These are phyloP conservation scores for Griposia aprilina DNA, from an alignment of 2,888 invertebrate species.

Conservation along the genomic window DNA sequence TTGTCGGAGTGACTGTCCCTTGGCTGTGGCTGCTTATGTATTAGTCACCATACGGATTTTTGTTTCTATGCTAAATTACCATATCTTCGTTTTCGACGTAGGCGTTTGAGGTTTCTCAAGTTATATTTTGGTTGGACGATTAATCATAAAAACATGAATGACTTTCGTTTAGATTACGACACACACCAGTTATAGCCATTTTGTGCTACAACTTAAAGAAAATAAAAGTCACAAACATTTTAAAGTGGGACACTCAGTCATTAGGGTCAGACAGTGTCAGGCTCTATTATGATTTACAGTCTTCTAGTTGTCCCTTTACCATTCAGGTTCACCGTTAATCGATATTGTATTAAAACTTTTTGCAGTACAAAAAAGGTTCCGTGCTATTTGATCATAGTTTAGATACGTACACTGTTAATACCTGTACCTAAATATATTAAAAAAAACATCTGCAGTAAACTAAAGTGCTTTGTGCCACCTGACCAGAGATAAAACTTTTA, in stretches of 20 bases:
- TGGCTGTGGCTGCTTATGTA: neutral
- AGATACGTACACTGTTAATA: neutral
- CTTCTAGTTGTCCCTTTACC: neutral
- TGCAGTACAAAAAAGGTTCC: neutral
- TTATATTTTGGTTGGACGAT: neutral
- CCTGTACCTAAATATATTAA: neutral
- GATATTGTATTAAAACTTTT: neutral
- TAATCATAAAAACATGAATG: constrained; percentile 24
- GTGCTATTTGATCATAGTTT: neutral
- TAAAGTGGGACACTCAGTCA: constrained; percentile 24
- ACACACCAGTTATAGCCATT: constrained; percentile 4
- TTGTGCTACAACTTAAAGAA: neutral
- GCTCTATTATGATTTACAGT: neutral
- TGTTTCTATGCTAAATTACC: constrained; percentile 9
- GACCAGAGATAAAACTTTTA: constrained; percentile 21
- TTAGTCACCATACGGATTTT: constrained; percentile 14
- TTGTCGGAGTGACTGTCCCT: constrained; percentile 7
- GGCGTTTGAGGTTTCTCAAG: neutral
- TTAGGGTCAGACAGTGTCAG: constrained; percentile 20
- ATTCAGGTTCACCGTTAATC: neutral
- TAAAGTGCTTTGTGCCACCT: constrained; percentile 27
- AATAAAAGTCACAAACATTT: constrained; percentile 3
- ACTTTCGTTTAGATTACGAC: constrained; percentile 11
- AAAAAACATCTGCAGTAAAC: neutral
- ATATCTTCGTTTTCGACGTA: constrained; percentile 5